Conservation (phyloP, 1,140 invertebrate genomes). For the Drosophila bipectinata region DNA sequence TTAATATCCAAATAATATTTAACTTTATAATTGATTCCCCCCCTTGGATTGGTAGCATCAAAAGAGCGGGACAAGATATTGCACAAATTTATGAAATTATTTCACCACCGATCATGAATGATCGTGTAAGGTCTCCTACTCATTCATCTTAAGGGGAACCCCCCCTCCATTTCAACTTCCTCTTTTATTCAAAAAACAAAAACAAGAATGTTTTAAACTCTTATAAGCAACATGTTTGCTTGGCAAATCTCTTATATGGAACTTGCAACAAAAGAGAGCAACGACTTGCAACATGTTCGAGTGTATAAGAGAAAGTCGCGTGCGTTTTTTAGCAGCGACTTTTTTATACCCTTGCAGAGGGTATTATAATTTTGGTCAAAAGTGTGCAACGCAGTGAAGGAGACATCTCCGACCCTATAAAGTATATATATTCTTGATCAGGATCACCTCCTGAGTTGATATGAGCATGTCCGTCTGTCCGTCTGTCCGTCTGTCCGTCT, state of each 20-base stretch:
- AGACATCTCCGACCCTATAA: too few relatives aligned
- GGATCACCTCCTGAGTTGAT: too few relatives aligned
- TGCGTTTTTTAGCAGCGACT: too few relatives aligned
- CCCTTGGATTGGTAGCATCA: too few relatives aligned
- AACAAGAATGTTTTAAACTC: constrained; percentile 12
- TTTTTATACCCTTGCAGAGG: too few relatives aligned
- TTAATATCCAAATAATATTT: too few relatives aligned
- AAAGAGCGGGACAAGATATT: neutral
- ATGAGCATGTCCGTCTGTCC: too few relatives aligned
- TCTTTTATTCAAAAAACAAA: constrained; percentile 7
- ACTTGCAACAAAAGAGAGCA: constrained; percentile 49
- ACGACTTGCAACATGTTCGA: constrained; percentile 54
- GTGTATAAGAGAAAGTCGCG: constrained; percentile 25
- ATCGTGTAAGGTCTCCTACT: constrained; percentile 27
- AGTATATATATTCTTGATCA: too few relatives aligned
- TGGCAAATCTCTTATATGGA: constrained; percentile 44
- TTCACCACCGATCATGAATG: constrained; percentile 40
- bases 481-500: too few relatives aligned
- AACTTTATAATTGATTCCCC: too few relatives aligned
- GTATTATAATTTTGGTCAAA: too few relatives aligned
- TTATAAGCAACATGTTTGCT: constrained; percentile 61
- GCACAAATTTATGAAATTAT: constrained; percentile 14
- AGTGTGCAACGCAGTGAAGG: too few relatives aligned
- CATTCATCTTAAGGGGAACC: constrained; percentile 13
- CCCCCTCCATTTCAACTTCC: neutral